Conservation (phyloP, 1,140 invertebrate species). For the Aleiodes sp. region DNA sequence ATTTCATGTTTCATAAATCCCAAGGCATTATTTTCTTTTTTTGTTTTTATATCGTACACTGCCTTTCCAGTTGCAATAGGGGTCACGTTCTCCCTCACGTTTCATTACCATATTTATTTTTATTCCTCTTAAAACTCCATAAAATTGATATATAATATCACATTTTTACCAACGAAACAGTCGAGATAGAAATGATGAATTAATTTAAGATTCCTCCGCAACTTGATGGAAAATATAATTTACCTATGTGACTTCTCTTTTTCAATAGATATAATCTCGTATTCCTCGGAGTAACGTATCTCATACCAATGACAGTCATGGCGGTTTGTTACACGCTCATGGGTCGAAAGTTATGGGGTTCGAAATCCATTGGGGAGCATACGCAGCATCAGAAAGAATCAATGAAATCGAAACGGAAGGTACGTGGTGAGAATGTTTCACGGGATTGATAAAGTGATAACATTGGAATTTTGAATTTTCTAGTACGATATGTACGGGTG, state of each 20-base stretch:
- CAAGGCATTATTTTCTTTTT: no score
- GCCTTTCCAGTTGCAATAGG: no score
- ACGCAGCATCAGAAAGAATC: slow-evolving; percentile 85
- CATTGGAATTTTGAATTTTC: background rate
- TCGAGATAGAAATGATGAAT: no score
- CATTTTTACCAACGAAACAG: no score
- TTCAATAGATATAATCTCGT: slow-evolving; percentile 84
- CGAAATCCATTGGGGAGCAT: slow-evolving; percentile 87
- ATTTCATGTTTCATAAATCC: no score
- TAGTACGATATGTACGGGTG: background rate
- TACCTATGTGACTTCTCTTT: background rate
- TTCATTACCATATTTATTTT: no score
- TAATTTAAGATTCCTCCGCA: no score
- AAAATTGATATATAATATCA: no score
- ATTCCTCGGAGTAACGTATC: slow-evolving; percentile 87
- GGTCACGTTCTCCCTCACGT: no score
- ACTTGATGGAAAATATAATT: no score
- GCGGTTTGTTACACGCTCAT: slow-evolving; percentile 87
- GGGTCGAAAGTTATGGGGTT: slow-evolving; percentile 80
- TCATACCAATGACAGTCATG: slow-evolving; percentile 91
- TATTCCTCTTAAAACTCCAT: no score
- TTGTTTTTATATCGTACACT: no score
- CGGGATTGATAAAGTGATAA: slow-evolving; percentile 19
- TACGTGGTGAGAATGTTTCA: slow-evolving; percentile 63
- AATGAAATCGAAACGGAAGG: slow-evolving; percentile 89